Conservation (phyloP, 2,113 vertebrate genomes). For the Pteropus alecto region DNA sequence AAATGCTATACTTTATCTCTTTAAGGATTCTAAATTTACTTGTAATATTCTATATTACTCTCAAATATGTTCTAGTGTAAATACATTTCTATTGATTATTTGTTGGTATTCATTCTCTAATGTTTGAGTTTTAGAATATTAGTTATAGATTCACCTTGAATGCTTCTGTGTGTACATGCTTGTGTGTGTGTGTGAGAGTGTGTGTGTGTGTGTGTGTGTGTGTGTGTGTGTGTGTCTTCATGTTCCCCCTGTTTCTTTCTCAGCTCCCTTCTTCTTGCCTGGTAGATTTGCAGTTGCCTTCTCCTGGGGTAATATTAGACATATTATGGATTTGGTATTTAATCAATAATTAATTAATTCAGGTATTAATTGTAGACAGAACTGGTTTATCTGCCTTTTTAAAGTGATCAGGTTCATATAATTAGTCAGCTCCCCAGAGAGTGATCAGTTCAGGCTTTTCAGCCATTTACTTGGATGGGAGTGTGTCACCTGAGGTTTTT, state of each 20-base stretch:
- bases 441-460: background rate
- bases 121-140: background rate
- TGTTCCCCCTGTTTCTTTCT: background rate
- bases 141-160: background rate
- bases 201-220: background rate
- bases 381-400: background rate
- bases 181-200: accelerated
- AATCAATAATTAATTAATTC: background rate
- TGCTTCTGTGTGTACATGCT: background rate
- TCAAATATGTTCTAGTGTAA: background rate
- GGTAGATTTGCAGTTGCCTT: background rate
- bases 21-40: background rate
- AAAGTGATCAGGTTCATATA: background rate
- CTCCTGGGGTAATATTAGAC: background rate
- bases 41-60: background rate
- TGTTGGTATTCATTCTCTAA: background rate
- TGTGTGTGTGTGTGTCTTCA: background rate
- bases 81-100: background rate
- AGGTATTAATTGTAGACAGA: background rate
- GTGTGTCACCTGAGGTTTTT: background rate
- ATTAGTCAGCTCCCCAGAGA: background rate
- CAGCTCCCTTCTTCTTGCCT: background rate
- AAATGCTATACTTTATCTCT: background rate
- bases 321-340: background rate
- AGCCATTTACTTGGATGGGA: background rate